phyloP scores from a whole-genome alignment of 2,888 invertebrate species.

The Pardosa pseudoannulata region DNA sequence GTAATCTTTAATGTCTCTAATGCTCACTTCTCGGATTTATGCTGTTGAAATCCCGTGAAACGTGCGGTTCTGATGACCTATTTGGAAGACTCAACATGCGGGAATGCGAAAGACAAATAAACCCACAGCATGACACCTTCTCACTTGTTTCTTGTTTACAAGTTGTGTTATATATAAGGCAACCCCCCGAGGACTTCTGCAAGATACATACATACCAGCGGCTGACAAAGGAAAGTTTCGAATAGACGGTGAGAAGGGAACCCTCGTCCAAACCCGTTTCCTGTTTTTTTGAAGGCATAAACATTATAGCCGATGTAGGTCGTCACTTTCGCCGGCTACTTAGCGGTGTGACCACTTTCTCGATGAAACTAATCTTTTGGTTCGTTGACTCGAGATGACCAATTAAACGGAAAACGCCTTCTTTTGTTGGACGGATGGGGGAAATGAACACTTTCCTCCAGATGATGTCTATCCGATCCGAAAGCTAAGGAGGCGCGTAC shows the following conservation, averaged over 20 bases:
- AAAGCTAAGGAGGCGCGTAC: too few species aligned
- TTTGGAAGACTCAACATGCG: too few species aligned
- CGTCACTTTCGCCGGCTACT: slow-evolving; percentile 11
- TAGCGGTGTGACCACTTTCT: neutral
- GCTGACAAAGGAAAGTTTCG: neutral
- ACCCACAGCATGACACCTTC: neutral
- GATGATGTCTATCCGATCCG: too few species aligned
- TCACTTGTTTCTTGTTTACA: neutral
- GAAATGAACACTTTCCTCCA: neutral
- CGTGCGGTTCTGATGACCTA: too few species aligned
- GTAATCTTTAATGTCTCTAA: too few species aligned
- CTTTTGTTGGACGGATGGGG: too few species aligned
- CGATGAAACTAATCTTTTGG: neutral
- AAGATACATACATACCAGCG: too few species aligned
- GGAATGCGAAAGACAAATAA: neutral
- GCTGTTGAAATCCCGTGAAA: too few species aligned
- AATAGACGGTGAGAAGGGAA: too few species aligned
- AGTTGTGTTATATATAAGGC: neutral
- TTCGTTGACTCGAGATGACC: slow-evolving; percentile 31
- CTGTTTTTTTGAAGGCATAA: slow-evolving; percentile 1
- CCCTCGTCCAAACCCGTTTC: neutral
- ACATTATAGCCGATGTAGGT: slow-evolving; percentile 5
- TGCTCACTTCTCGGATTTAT: too few species aligned
- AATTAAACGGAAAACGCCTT: slow-evolving; percentile 11
- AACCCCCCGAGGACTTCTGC: neutral